phyloP scores from a whole-genome alignment of 2,797 vertebrate species.

The Dromococcyx pavoninus region DNA sequence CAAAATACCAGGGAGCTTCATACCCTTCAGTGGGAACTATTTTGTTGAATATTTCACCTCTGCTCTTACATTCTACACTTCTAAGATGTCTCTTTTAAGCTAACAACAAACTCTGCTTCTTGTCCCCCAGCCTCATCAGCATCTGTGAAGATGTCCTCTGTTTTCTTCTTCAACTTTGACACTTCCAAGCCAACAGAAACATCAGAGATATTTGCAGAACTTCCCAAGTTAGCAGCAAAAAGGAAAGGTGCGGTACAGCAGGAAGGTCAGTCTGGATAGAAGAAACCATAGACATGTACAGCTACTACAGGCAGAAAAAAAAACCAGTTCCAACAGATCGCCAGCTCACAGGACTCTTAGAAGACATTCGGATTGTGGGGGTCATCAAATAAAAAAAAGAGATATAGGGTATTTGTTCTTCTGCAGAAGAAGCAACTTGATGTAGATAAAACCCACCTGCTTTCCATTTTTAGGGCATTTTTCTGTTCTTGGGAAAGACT shows the following conservation, averaged over 20 bases:
- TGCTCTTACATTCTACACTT: not conserved
- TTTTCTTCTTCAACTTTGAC: not conserved
- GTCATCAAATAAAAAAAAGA: not conserved
- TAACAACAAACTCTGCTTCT: not conserved
- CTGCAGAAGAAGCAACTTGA: not conserved
- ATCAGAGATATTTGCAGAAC: not conserved
- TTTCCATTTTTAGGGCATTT: constrained; percentile 51
- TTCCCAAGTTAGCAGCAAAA: not conserved
- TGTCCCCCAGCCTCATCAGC: not conserved
- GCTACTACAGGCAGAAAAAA: not conserved
- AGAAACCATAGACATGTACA: not conserved
- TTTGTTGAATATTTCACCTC: not conserved
- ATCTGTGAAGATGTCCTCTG: not conserved
- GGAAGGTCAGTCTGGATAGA: not conserved
- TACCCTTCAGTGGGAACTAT: not conserved
- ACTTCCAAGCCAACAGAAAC: not conserved
- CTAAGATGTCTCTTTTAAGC: not conserved
- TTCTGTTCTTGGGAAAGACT: constrained; percentile 44
- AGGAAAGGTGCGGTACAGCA: not conserved
- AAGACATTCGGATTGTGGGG: not conserved
- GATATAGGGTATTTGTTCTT: not conserved
- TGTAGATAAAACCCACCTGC: constrained; percentile 34
- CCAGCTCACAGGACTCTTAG: not conserved
- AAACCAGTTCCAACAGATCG: not conserved
- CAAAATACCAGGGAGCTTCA: not conserved